Evolutionary conservation across 2,888 invertebrate genomes (phyloP).

Genomic region (Macrosiphum euphorbiae): DNA sequence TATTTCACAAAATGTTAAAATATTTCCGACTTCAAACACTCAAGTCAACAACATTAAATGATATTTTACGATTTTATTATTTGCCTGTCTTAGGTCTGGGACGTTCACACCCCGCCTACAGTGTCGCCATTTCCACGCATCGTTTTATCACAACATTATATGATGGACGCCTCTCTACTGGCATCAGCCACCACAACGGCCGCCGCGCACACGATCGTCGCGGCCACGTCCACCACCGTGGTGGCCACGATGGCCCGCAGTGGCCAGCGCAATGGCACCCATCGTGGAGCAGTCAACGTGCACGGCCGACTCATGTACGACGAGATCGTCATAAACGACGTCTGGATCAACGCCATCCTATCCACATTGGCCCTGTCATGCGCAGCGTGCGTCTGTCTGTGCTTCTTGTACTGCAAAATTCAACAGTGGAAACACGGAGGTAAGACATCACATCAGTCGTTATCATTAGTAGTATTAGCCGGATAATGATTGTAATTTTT

Average conservation of each 20-base stretch:
- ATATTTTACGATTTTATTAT: neutral
- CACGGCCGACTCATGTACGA: constrained; percentile 64
- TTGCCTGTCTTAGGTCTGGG: neutral
- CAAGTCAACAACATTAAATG: neutral
- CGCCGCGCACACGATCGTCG: neutral
- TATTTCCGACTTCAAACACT: no score
- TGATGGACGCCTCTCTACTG: constrained; percentile 5
- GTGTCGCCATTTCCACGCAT: neutral
- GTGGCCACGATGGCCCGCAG: neutral
- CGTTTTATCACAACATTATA: neutral
- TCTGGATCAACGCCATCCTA: constrained; percentile 77
- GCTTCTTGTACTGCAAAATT: constrained; percentile 77
- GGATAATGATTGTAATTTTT: no score
- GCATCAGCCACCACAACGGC: constrained; percentile 21
- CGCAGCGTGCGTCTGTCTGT: constrained; percentile 77
- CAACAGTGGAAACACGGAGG: constrained; percentile 77
- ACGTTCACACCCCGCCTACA: neutral
- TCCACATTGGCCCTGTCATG: constrained; percentile 76
- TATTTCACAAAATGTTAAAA: no score
- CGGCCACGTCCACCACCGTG: constrained; percentile 13
- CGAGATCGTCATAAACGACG: constrained; percentile 70
- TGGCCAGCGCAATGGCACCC: constrained; percentile 1
- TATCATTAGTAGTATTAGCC: no score
- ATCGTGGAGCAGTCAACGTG: constrained; percentile 35
- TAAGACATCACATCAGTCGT: constrained; percentile 71